Percentiles rank a stretch among this genome's conserved stretches.
Conservation (phyloP, 2,888 invertebrate species). For the Mythimna vitellina region DNA sequence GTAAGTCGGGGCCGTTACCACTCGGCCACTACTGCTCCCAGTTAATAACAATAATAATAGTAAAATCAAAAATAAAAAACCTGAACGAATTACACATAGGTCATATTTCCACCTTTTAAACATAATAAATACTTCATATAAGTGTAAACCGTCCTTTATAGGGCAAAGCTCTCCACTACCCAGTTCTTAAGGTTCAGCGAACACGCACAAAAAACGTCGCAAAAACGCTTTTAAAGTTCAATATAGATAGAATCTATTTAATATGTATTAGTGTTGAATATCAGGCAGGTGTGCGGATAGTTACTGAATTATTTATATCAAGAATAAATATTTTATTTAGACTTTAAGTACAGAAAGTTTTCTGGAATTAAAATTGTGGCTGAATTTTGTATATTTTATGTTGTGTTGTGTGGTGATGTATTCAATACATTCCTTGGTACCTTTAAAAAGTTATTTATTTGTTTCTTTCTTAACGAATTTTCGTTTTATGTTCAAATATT, state of each 20-base stretch:
- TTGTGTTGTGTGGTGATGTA: neutral
- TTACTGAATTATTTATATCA: conserved; percentile 57
- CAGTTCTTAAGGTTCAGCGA: conserved; percentile 42
- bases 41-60: no score
- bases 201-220: conserved; percentile 51
- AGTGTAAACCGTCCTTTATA: conserved; percentile 46
- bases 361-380: neutral
- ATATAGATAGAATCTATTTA: conserved; percentile 53
- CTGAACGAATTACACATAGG: no score
- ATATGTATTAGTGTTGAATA: conserved; percentile 52
- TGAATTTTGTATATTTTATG: no score
- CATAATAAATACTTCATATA: neutral
- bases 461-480: no score
- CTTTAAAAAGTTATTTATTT: no score
- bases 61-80: no score
- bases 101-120: neutral
- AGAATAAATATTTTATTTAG: conserved; percentile 37
- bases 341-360: conserved; percentile 26
- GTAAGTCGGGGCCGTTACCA: no score
- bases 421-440: no score
- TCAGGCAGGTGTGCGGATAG: conserved; percentile 41
- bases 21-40: no score
- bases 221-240: conserved; percentile 60
- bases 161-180: conserved; percentile 39
- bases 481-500: no score